Percentiles rank a stretch among this genome's conserved stretches.
Evolutionary conservation across 2,797 vertebrate species (phyloP).

Genomic region (Lagocephalus sceleratus): DNA sequence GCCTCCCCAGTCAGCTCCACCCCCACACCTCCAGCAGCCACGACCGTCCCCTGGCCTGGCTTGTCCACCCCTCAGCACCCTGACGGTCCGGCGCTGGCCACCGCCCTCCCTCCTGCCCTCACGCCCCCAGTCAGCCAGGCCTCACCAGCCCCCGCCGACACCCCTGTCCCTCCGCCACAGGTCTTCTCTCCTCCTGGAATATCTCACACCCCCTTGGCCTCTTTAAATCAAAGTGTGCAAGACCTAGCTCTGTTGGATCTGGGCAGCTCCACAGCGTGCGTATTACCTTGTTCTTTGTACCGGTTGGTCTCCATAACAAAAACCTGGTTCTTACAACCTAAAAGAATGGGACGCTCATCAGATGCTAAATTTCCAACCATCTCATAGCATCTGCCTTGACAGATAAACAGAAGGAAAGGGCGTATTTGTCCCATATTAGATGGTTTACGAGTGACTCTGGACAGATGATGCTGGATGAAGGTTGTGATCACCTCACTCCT

Average conservation of each 20-base stretch:
- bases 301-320: too few species aligned
- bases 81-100: constrained; percentile 4
- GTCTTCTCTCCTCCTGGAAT: constrained; percentile 9
- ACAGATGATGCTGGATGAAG: constrained; percentile 35
- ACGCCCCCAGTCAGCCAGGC: constrained; percentile 19
- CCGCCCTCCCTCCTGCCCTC: constrained; percentile 1
- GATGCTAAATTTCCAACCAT: too few species aligned
- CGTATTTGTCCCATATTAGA: too few species aligned
- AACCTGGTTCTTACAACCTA: too few species aligned
- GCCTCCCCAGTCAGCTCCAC: constrained; percentile 5
- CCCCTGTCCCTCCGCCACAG: constrained; percentile 1
- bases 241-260: constrained; percentile 79
- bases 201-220: constrained; percentile 17
- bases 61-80: constrained; percentile 27
- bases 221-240: constrained; percentile 58
- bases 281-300: too few species aligned
- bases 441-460: constrained; percentile 9
- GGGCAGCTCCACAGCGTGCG: too few species aligned
- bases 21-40: constrained; percentile 4
- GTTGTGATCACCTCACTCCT: constrained; percentile 6
- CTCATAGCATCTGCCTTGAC: too few species aligned
- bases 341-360: too few species aligned
- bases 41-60: constrained; percentile 7
- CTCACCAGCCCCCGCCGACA: not conserved
- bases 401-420: too few species aligned